Percentiles rank a stretch among this genome's conserved stretches.
Conservation (phyloP, 2,888 invertebrate genomes). For the Pterobdella sp. region DNA sequence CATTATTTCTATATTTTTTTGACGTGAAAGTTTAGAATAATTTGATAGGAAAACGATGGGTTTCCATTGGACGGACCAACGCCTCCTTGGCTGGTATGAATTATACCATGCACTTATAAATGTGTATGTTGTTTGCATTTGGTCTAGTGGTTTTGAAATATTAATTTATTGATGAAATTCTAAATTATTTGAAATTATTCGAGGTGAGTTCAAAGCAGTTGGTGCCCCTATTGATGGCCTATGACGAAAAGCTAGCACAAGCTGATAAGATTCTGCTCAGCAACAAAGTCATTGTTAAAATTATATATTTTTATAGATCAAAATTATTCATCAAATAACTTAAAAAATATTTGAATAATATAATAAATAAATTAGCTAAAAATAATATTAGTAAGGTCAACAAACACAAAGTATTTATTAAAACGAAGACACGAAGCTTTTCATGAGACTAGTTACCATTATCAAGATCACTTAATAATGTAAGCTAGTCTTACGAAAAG, state of each 20-base stretch:
- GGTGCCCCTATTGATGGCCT: conserved; percentile 48
- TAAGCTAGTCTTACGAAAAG: too few relatives aligned
- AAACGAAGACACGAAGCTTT: too few relatives aligned
- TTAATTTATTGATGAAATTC: too few relatives aligned
- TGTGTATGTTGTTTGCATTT: background rate
- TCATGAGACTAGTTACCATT: too few relatives aligned
- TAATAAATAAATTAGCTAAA: background rate
- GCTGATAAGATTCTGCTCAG: conserved; percentile 39
- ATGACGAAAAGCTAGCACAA: conserved; percentile 48
- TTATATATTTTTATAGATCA: background rate
- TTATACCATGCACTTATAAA: background rate
- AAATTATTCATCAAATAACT: background rate
- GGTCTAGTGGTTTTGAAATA: too few relatives aligned
- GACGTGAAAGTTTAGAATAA: too few relatives aligned
- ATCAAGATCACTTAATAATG: too few relatives aligned
- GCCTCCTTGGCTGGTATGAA: conserved; percentile 50
- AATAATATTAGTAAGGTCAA: too few relatives aligned
- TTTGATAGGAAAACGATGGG: conserved; percentile 38
- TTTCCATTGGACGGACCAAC: conserved; percentile 47
- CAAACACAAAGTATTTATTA: too few relatives aligned
- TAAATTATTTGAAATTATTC: background rate
- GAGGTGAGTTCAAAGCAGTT: conserved; percentile 42
- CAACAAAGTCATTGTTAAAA: background rate
- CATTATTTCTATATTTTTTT: too few relatives aligned
- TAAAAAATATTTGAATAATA: background rate